A percentile compares a stretch with the other conserved stretches of the same genome.
phyloP scores from a whole-genome alignment of 2,888 invertebrate genomes.

The Leptinotarsa tumamoca region DNA sequence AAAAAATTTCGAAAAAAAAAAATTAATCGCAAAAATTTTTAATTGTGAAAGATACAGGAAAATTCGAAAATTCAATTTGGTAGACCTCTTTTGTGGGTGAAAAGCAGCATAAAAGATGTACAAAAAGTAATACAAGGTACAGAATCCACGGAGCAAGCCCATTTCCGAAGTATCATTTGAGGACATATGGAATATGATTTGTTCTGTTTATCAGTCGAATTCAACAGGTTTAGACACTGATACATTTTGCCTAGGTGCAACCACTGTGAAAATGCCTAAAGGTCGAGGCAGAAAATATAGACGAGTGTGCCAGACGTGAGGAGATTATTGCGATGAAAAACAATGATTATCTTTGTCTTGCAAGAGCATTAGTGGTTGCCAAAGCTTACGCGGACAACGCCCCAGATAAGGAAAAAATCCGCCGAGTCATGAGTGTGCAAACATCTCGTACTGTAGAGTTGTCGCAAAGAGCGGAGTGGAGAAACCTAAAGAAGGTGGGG shows the following conservation, averaged over 20 bases:
- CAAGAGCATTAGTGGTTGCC: slow-evolving; percentile 21
- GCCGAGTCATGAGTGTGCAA: background rate
- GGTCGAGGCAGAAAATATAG: background rate
- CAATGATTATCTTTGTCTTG: background rate
- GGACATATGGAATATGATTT: background rate
- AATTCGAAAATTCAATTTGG: slow-evolving; percentile 19
- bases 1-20: background rate
- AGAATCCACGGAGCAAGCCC: slow-evolving; percentile 3
- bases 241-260: background rate
- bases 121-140: slow-evolving; percentile 2
- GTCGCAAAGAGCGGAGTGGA: background rate
- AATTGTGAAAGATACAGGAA: slow-evolving; percentile 25
- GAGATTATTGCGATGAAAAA: slow-evolving; percentile 1
- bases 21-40: slow-evolving; percentile 26
- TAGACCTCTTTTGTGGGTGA: no score
- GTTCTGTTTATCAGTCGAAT: background rate
- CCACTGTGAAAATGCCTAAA: background rate
- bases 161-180: background rate
- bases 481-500: slow-evolving; percentile 33
- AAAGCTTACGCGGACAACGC: slow-evolving; percentile 26
- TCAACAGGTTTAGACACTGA: background rate
- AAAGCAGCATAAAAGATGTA: background rate
- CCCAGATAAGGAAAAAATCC: slow-evolving; percentile 8
- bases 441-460: background rate
- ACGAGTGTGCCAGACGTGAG: slow-evolving; percentile 29